These are phyloP conservation scores for Clunio marinus DNA, from an alignment of 2,888 invertebrate species.

Conservation along the genomic window DNA sequence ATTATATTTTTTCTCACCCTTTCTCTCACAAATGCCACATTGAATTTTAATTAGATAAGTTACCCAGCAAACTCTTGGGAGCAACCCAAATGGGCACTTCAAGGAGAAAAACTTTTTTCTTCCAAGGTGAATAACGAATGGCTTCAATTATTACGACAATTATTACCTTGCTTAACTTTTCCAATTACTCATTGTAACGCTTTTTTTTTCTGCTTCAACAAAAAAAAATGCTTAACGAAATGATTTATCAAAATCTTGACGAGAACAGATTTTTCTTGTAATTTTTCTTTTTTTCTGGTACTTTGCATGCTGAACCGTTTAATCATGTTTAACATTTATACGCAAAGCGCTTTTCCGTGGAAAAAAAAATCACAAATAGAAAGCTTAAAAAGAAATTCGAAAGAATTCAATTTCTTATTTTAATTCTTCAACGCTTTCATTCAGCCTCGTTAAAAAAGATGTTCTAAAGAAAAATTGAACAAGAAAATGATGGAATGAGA, in stretches of 20 bases:
- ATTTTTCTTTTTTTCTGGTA: not conserved
- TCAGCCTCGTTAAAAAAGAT: no score
- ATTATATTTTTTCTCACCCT: not conserved
- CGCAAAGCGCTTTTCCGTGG: not conserved
- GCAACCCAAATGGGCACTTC: not conserved
- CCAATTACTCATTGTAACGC: not conserved
- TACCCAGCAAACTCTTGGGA: not conserved
- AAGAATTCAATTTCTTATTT: not conserved
- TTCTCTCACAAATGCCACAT: not conserved
- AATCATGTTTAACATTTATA: not conserved
- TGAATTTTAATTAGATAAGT: not conserved
- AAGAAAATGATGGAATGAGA: not conserved
- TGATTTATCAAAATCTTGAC: constrained; percentile 1
- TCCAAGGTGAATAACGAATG: no score
- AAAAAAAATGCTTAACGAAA: not conserved
- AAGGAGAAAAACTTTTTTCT: no score
- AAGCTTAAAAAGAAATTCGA: not conserved
- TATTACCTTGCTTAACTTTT: not conserved
- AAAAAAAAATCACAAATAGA: no score
- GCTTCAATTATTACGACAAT: not conserved
- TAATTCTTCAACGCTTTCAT: not conserved
- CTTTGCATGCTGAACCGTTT: not conserved
- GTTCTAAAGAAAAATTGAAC: not conserved
- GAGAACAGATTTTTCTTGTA: not conserved
- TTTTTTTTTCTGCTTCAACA: not conserved